Evolutionary conservation across 2,797 vertebrate genomes (phyloP).

Genomic region (Micropoecilia bifurca): DNA sequence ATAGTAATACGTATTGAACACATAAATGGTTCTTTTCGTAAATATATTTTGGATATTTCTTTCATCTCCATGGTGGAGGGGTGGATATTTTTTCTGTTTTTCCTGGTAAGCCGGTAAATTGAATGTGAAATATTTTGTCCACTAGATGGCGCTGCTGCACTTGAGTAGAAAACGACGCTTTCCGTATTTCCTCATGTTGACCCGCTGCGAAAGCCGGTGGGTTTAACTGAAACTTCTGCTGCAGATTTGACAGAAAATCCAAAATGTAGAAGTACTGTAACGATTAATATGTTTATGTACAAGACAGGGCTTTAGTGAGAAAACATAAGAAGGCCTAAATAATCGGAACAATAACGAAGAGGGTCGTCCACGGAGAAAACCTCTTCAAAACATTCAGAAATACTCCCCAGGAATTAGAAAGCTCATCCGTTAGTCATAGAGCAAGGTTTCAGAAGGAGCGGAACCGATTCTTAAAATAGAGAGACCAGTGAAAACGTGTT

Average conservation of each 20-base stretch:
- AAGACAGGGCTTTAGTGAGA: not conserved
- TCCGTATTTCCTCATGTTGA: not conserved
- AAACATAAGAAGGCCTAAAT: not conserved
- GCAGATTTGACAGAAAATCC: constrained; percentile 4
- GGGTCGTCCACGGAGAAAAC: not conserved
- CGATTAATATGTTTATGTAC: constrained; percentile 26
- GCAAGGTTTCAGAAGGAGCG: not conserved
- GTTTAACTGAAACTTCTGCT: constrained; percentile 26
- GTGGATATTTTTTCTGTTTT: too few species aligned
- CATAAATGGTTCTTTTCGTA: not conserved
- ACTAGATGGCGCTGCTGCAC: constrained; percentile 63
- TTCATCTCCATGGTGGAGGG: not conserved
- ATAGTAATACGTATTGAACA: not conserved
- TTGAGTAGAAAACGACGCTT: not conserved
- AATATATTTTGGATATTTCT: not conserved
- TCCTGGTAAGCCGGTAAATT: not conserved
- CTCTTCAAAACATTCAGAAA: not conserved
- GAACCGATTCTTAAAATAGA: not conserved
- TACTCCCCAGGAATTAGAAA: too few species aligned
- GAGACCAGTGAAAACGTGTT: not conserved
- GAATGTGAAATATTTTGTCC: constrained; percentile 15
- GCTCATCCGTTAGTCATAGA: not conserved
- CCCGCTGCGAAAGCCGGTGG: constrained; percentile 5
- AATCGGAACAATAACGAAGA: not conserved
- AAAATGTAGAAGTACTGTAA: constrained; percentile 10